Evolutionary conservation across 2,113 vertebrate genomes (phyloP).

Genomic region (Neotoma lepida): DNA sequence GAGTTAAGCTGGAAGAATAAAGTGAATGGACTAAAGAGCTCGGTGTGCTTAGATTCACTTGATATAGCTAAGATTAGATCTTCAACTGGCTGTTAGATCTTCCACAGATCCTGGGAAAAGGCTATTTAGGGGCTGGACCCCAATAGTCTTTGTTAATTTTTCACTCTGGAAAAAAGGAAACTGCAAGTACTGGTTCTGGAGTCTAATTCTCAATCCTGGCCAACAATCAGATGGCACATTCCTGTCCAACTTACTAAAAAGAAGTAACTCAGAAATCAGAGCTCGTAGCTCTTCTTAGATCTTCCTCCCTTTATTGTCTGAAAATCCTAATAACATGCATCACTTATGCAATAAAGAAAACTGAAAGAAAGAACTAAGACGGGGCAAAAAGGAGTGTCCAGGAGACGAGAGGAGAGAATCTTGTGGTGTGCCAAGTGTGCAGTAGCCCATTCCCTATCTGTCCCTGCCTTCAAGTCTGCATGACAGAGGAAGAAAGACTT

Average conservation of each 20-base stretch:
- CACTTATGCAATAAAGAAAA: slow-evolving; percentile 2
- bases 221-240: neutral
- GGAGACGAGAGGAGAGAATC: neutral
- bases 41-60: no score
- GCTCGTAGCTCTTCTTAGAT: neutral
- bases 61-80: no score
- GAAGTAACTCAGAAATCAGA: neutral
- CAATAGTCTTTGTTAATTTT: neutral
- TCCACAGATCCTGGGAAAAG: no score
- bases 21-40: no score
- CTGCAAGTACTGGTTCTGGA: neutral
- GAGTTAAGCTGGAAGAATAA: no score
- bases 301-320: neutral
- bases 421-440: neutral
- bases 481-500: neutral
- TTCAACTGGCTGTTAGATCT: no score
- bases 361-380: neutral
- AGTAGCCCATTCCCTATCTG: neutral
- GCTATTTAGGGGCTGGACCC: no score
- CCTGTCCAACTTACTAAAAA: neutral
- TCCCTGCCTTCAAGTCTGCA: neutral
- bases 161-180: slow-evolving; percentile 39
- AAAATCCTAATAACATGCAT: slow-evolving; percentile 8
- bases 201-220: neutral
- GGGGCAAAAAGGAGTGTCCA: neutral